Evolutionary conservation across 2,888 invertebrate genomes (phyloP).

Genomic region (Diadromus collaris): DNA sequence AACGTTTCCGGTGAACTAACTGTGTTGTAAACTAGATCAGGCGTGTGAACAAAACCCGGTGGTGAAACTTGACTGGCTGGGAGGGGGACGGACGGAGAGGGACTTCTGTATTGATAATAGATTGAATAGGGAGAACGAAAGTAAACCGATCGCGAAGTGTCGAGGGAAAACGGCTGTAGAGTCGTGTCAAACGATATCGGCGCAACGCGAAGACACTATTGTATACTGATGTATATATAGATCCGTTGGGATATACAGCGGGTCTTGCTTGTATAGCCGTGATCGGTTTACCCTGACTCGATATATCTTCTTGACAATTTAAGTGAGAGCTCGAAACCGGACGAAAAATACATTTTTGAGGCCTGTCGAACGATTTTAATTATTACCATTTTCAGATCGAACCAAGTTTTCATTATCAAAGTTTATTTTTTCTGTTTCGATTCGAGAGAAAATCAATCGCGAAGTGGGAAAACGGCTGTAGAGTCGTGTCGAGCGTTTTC

Average conservation of each 20-base stretch:
- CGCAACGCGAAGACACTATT: constrained; percentile 25
- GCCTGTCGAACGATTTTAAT: neutral
- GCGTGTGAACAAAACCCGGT: constrained; percentile 51
- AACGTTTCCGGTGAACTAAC: constrained; percentile 56
- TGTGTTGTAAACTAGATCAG: constrained; percentile 57
- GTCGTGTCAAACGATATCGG: constrained; percentile 36
- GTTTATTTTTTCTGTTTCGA: too few species aligned
- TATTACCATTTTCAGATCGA: too few species aligned
- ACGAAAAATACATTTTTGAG: neutral
- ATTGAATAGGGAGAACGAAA: constrained; percentile 53
- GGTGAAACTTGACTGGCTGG: constrained; percentile 38
- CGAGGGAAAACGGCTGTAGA: constrained; percentile 38
- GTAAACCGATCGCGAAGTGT: constrained; percentile 58
- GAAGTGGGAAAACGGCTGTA: constrained; percentile 44
- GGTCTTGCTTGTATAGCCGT: neutral
- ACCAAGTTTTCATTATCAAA: neutral
- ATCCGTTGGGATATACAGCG: neutral
- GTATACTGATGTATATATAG: neutral
- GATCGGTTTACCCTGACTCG: neutral
- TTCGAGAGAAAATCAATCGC: constrained; percentile 57
- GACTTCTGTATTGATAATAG: constrained; percentile 56
- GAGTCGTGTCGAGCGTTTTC: constrained; percentile 31
- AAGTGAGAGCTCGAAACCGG: neutral
- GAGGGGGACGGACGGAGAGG: neutral
- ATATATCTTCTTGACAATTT: neutral